phyloP scores from a whole-genome alignment of 2,888 invertebrate species.

The Xestia xanthographa region DNA sequence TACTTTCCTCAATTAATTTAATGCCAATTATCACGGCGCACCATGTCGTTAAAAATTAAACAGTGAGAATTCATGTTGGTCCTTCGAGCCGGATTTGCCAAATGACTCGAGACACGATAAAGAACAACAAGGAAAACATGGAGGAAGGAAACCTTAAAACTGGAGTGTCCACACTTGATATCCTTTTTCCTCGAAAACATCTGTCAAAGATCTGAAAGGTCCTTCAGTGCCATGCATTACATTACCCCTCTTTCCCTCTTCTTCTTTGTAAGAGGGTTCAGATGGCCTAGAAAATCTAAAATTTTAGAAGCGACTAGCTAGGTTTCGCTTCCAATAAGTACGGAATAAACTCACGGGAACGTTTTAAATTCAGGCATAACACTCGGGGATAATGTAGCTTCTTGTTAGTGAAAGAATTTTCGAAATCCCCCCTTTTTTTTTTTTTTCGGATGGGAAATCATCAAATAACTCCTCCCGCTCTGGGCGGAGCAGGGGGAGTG shows the following conservation, averaged over 20 bases:
- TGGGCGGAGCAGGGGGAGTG: no score
- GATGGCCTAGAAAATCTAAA: not conserved
- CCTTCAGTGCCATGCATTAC: not conserved
- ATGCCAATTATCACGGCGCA: not conserved
- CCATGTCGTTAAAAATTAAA: not conserved
- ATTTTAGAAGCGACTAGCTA: not conserved
- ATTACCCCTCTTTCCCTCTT: accelerated
- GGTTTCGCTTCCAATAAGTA: no score
- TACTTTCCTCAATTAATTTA: conserved; percentile 9
- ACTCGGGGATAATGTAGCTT: no score
- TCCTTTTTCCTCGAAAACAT: not conserved
- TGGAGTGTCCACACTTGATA: not conserved
- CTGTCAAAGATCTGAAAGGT: not conserved
- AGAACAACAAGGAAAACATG: not conserved
- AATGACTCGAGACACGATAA: not conserved
- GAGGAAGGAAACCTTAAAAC: not conserved
- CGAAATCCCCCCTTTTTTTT: no score
- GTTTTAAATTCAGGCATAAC: no score
- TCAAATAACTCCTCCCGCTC: no score
- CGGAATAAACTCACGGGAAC: no score
- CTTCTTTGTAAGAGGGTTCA: not conserved
- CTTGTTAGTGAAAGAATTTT: no score
- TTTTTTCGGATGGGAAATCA: no score
- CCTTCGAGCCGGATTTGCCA: not conserved
- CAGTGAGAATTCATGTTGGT: not conserved